Evolutionary conservation across 2,113 vertebrate species (phyloP), one percentile per base, ranked within the genome.

Genomic region (Ophthalmolycus amberensis): DNA sequence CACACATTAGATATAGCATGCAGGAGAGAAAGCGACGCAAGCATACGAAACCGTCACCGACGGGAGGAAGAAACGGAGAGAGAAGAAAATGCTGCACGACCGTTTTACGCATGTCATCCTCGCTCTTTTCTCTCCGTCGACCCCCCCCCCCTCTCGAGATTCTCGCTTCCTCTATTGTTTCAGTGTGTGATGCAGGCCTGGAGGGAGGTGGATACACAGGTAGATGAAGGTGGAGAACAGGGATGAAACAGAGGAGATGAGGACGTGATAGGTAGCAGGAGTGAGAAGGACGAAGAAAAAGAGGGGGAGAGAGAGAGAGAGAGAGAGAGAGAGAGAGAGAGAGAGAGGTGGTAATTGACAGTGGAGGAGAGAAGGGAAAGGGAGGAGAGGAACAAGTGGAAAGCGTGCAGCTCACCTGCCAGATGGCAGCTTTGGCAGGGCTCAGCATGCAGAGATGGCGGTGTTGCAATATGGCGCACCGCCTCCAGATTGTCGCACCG

Each of bases 341-440:
- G 60, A 64, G 66, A 80, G 38, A 84, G 32, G 66, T 44, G 63
- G 44, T 52, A 68, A 80, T 58, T 80, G 85, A 77, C 54, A 74
- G 50, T 15, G 69, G 25, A 80, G 75, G 79, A 75, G 75, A 80
- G 74, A 63, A 77, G 79, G 58, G 71, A 74, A 59, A 80, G 68
- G 67, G 86, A 88, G 85, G 71, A 77, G 79, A 84, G 66, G 82
- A 74, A 84, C 58, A 85, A 79, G 89, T 84, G 79, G 80, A 81
- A 87, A 83, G 78, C 10, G 69, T 87, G 88, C 86, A 65, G 82
- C 90, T 92, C 90, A 93, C 89, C 90, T 91, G 90, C 84, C 94
- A 95, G 94, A 94, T 93, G 94, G 93, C 82, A 78, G 85, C 88
- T 89, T 85, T 92, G 90, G 92, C 90, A 88, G 85, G 50, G 5